Conservation (phyloP, 2,888 invertebrate species). For the Prosopocoilus inquinatus region DNA sequence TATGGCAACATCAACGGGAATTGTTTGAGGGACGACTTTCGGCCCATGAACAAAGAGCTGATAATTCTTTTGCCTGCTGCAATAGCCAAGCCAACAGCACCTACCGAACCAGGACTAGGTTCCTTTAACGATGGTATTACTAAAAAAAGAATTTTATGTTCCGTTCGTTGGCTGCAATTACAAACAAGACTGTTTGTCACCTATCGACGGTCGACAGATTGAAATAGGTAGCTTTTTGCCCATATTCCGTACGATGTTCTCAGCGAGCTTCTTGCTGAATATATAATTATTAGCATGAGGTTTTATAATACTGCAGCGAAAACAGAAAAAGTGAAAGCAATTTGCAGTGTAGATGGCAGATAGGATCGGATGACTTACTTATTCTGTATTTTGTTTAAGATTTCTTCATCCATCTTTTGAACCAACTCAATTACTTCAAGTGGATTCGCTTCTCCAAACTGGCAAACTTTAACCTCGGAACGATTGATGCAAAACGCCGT, state of each 20-base stretch:
- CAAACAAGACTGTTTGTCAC: neutral
- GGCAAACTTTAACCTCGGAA: conserved; percentile 76
- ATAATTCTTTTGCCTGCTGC: conserved; percentile 42
- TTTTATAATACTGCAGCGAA: neutral
- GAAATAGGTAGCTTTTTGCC: conserved; percentile 77
- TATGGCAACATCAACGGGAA: conserved; percentile 63
- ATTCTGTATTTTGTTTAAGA: conserved; percentile 59
- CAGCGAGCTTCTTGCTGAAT: conserved; percentile 91
- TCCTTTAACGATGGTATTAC: conserved; percentile 40
- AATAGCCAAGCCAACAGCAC: conserved; percentile 56
- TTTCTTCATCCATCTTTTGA: conserved; percentile 61
- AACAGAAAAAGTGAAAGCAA: neutral
- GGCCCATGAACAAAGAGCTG: neutral
- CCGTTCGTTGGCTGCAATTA: too few relatives aligned
- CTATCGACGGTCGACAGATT: conserved; percentile 88
- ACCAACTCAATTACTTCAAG: conserved; percentile 61
- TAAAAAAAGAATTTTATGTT: conserved; percentile 12
- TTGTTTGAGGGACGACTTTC: conserved; percentile 58
- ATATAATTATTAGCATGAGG: conserved; percentile 92
- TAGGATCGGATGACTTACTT: conserved; percentile 39
- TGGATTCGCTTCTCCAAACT: conserved; percentile 56
- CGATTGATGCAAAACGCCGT: conserved; percentile 79
- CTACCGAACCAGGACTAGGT: conserved; percentile 59
- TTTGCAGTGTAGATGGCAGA: too few relatives aligned
- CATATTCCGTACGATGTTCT: conserved; percentile 55